These are phyloP conservation scores for Merops nubicus DNA, from an alignment of 2,113 vertebrate species.

Conservation along the genomic window DNA sequence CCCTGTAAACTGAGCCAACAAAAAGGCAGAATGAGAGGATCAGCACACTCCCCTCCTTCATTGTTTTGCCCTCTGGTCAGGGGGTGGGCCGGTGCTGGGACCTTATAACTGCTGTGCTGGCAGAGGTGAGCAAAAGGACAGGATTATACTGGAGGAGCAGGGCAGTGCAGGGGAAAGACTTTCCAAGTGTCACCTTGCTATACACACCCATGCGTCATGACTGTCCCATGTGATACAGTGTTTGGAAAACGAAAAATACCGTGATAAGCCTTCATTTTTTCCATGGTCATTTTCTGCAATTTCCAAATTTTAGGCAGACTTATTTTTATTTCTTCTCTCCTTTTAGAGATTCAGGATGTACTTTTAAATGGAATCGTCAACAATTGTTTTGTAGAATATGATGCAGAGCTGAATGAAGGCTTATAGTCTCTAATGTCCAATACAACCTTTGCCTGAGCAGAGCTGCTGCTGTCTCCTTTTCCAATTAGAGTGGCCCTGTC, in stretches of 20 bases:
- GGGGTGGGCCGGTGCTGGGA: background rate
- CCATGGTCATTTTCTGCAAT: background rate
- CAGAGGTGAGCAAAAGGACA: background rate
- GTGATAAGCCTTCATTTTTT: background rate
- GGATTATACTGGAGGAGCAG: background rate
- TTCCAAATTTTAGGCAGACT: background rate
- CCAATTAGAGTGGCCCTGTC: background rate
- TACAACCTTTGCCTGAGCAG: background rate
- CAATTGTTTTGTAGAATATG: background rate
- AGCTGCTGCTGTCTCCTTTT: background rate
- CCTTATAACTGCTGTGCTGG: rapidly evolving
- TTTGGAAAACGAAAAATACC: background rate
- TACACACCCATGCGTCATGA: rapidly evolving
- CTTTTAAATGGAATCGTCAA: background rate
- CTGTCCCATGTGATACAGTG: background rate
- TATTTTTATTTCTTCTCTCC: background rate
- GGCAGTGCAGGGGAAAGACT: background rate
- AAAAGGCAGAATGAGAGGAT: background rate
- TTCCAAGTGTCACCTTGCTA: background rate
- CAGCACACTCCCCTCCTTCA: background rate
- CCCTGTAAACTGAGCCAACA: background rate
- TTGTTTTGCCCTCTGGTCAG: background rate
- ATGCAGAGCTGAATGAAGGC: background rate
- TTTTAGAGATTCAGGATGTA: background rate
- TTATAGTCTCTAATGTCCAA: background rate